Percentiles rank a stretch among this genome's conserved stretches.
Evolutionary conservation across 2,113 vertebrate genomes (phyloP).

Genomic region (Gambusia affinis): DNA sequence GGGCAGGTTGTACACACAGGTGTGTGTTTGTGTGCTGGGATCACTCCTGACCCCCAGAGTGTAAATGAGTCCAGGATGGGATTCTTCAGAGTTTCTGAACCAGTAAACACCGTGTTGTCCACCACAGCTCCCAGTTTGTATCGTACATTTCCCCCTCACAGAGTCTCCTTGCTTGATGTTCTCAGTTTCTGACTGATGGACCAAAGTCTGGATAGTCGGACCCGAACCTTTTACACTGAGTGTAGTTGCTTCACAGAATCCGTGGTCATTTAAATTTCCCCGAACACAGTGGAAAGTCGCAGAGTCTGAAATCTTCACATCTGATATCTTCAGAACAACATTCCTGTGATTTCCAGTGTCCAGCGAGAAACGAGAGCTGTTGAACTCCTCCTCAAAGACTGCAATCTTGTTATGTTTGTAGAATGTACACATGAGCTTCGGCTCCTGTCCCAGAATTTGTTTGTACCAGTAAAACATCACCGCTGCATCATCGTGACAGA

Average conservation of each 20-base stretch:
- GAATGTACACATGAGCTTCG: constrained; percentile 20
- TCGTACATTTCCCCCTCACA: constrained; percentile 52
- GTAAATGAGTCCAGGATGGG: constrained; percentile 53
- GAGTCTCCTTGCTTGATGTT: constrained; percentile 42
- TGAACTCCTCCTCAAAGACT: constrained; percentile 33
- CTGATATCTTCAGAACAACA: constrained; percentile 33
- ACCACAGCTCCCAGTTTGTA: constrained; percentile 45
- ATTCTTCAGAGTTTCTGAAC: constrained; percentile 36
- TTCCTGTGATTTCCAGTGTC: not conserved
- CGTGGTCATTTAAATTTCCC: not conserved
- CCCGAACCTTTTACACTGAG: constrained; percentile 26
- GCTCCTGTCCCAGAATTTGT: constrained; percentile 49
- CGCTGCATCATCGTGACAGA: not conserved
- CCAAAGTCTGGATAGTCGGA: not conserved
- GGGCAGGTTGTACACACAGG: constrained; percentile 40
- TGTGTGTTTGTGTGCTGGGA: constrained; percentile 26
- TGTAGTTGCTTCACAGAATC: not conserved
- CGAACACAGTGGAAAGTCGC: constrained; percentile 53
- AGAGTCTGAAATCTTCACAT: constrained; percentile 42
- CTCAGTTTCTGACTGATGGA: constrained; percentile 34
- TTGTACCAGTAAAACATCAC: constrained; percentile 53
- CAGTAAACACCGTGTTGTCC: constrained; percentile 66
- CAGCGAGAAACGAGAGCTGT: constrained; percentile 35
- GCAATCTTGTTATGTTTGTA: rapidly evolving
- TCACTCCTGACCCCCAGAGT: constrained; percentile 12